Percentiles rank a stretch among this genome's conserved stretches.
These are phyloP conservation scores for Anguilla megastoma DNA, from an alignment of 2,797 vertebrate genomes.

Conservation along the genomic window DNA sequence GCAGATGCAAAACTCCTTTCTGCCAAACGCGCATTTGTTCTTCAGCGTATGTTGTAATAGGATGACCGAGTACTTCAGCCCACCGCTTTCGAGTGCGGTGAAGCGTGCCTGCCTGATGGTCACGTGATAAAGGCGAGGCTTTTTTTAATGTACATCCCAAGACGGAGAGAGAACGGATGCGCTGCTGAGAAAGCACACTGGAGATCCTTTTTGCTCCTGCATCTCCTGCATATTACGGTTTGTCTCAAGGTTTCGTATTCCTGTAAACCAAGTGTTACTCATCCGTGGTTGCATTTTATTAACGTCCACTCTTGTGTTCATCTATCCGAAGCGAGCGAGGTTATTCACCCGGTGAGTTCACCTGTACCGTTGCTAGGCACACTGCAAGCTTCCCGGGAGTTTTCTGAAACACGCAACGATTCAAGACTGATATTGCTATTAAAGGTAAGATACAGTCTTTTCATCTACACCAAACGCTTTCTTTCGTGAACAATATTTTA, in stretches of 20 bases:
- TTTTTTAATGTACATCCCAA: conserved; percentile 12
- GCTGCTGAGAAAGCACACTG: background rate
- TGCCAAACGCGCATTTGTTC: background rate
- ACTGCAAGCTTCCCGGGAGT: conserved; percentile 29
- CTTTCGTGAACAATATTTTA: background rate
- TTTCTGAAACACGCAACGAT: conserved; percentile 12
- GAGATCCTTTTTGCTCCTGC: background rate
- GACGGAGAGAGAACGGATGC: conserved; percentile 21
- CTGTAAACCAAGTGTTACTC: background rate
- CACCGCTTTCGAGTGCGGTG: background rate
- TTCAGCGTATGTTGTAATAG: background rate
- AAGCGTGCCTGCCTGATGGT: background rate
- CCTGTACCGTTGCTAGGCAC: conserved; percentile 26
- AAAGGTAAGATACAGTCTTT: conserved; percentile 14
- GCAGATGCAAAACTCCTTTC: background rate
- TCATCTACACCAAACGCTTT: background rate
- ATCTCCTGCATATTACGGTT: background rate
- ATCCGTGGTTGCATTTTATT: background rate
- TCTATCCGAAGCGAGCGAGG: background rate
- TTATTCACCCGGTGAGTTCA: conserved; percentile 6
- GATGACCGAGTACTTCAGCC: background rate
- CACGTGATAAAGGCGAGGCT: conserved; percentile 33
- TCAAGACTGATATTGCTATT: background rate
- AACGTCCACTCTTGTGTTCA: background rate
- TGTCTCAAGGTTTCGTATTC: background rate